Evolutionary conservation across 2,888 invertebrate genomes (phyloP), one percentile per base, ranked within the genome.

Genomic region (Cetonia aurata): DNA sequence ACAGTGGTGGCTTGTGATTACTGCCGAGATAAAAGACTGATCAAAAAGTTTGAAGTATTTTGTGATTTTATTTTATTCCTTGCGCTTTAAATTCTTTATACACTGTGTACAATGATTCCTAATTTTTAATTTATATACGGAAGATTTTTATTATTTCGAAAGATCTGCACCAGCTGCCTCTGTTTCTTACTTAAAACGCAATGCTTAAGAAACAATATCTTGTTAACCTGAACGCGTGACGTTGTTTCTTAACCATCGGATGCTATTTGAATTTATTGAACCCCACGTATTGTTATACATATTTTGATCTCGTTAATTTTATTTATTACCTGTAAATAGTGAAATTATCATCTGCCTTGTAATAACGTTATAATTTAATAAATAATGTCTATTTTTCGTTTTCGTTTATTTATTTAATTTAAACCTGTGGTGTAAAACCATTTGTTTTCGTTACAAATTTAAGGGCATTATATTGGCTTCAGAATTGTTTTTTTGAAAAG

Each of bases 211-310:
- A 37, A 37, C 10, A 37, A 8, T 37, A 37, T 1, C 37, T 9
- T 37, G 37, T 37, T 15, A 37, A 1, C 10, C 6, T 37, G 4
- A 37, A 37, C 37, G 1, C 37, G 6, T 6, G 37, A 8, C 6
- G 8, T 8, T 37, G 10, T 37, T 10, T 37, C 37, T 37, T 37
- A 37, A 37, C 37, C 37, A 37, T 37, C 10, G 8, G 37, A 56
- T 67, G 33, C 57, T 57, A 46, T 46, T 67, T 67, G 67, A 57
- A 67, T 57, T 55, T 67, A 57, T 67, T 67, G 37, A 67, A 67
- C 67, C 67, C 67, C 67, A 46, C 42, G 48, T 67, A 17, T 67
- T 41, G 19, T 19, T 55, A 48, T 52, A 41, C 12, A 25, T 56
- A 15, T 65, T 60, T 12, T 67, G 9, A 67, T 67, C 19, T 53